These are phyloP conservation scores for Cataglyphis rosenhaueri DNA, from an alignment of 2,888 invertebrate species.

Conservation along the genomic window DNA sequence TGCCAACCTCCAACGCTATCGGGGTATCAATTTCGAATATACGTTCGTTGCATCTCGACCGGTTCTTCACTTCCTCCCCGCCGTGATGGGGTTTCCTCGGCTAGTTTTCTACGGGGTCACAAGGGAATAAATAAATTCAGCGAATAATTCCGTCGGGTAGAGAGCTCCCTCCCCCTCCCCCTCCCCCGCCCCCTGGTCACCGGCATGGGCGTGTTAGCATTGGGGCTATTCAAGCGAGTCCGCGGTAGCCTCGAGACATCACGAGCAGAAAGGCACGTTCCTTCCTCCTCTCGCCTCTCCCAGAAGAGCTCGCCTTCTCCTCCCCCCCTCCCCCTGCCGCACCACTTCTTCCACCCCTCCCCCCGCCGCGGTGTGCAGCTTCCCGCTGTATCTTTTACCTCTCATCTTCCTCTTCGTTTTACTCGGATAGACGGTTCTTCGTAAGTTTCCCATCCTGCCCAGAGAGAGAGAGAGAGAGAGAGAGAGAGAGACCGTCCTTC, in stretches of 20 bases:
- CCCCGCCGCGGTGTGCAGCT: not conserved
- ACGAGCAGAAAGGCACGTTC: conserved; percentile 79
- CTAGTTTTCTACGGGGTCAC: conserved; percentile 75
- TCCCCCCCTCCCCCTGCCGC: not conserved
- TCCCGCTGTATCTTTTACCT: conserved; percentile 53
- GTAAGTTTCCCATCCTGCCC: conserved; percentile 43
- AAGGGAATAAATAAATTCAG: conserved; percentile 80
- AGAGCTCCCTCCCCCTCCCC: conserved; percentile 18
- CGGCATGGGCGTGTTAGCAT: conserved; percentile 81
- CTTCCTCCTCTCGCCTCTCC: conserved; percentile 58
- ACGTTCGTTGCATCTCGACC: conserved; percentile 64
- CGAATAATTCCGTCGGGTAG: conserved; percentile 76
- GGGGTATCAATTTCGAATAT: conserved; percentile 70
- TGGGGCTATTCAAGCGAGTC: conserved; percentile 74
- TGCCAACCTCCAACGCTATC: conserved; percentile 64
- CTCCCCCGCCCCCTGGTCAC: conserved; percentile 66
- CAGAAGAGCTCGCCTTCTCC: conserved; percentile 6
- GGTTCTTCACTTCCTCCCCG: conserved; percentile 49
- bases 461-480: too few relatives aligned
- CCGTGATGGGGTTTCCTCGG: conserved; percentile 54
- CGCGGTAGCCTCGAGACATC: conserved; percentile 84
- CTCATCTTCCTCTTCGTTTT: conserved; percentile 51
- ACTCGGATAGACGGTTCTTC: conserved; percentile 46
- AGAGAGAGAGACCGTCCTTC: not conserved
- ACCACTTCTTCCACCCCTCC: conserved; percentile 29